Evolutionary conservation across 2,113 vertebrate genomes (phyloP), one percentile per base, ranked within the genome.

Genomic region (Symphodus melops): DNA sequence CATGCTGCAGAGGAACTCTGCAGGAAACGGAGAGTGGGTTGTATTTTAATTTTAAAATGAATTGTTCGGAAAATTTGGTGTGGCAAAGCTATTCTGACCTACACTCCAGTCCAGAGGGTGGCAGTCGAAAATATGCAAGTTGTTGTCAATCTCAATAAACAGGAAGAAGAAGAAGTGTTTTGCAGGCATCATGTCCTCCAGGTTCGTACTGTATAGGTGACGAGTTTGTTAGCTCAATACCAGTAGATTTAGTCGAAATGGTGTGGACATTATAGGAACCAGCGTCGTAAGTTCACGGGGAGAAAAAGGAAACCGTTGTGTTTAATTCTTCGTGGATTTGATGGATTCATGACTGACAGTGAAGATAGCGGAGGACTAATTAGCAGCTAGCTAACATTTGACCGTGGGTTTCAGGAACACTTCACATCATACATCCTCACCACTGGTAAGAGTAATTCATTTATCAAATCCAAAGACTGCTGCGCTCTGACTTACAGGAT

Each of bases 351-450:
- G 17, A 1, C 25, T 1, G n/a, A 7, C 7, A 20, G 25, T 52
- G 17, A 7, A n/a, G 25, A 52, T 64, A 74, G 51, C 67, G 7
- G 6, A 66, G n/a, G 68, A 57, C 77, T 68, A 9, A 51, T n/a
- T 51, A 55, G 66, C 79, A 41, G 17, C 19, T 48, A 77, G 78
- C 81, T 74, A 68, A 60, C 54, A 44, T 68, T 62, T 60, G 12
- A 49, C 25, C 5, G 16, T 46, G 9, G 41, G 39, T 65, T 70
- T 33, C 56, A 53, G 52, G 52, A 28, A 68, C 52, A 69, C 69
- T 25, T 81, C 63, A 51, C 21, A 53, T 72, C 74, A 81, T 42
- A 42, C 14, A 68, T 1, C 1, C 10, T 81, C 20, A 52, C 3
- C 5, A 58, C 73, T 52, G 83, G 86, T 89, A 72, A 86, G 72